A percentile compares a stretch with the other conserved stretches of the same genome.
phyloP scores from a whole-genome alignment of 2,888 invertebrate species.

The Dryocosmus kuriphilus region DNA sequence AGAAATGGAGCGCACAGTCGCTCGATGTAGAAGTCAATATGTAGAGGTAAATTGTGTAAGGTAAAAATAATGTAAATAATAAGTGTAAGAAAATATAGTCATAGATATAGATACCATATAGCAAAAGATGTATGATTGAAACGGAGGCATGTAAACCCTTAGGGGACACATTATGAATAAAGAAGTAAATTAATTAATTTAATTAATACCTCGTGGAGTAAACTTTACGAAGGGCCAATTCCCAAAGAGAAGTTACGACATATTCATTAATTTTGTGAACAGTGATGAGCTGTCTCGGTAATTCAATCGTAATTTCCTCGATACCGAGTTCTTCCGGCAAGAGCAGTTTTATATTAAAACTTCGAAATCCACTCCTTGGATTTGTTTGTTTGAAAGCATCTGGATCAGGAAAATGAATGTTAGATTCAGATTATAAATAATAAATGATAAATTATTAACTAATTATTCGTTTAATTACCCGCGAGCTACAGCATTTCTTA shows the following conservation, averaged over 20 bases:
- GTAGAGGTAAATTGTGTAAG: no score
- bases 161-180: no score
- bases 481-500: constrained; percentile 56
- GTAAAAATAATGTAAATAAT: no score
- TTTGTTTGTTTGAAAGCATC: constrained; percentile 60
- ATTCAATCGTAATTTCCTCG: constrained; percentile 60
- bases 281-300: constrained; percentile 70
- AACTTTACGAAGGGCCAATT: constrained; percentile 69
- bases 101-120: no score
- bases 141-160: no score
- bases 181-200: no score
- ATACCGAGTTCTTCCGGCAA: constrained; percentile 51
- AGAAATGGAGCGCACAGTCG: no score
- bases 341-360: constrained; percentile 58
- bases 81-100: no score
- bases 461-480: constrained; percentile 55
- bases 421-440: no score
- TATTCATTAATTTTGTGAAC: constrained; percentile 63
- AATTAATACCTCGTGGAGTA: constrained; percentile 55
- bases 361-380: constrained; percentile 30
- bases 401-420: constrained; percentile 50
- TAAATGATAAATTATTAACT: no score
- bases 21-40: no score
- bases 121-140: no score
- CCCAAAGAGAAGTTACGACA: constrained; percentile 65